These are phyloP conservation scores for Dicrurus megarhynchus DNA, from an alignment of 2,113 vertebrate species.

Conservation along the genomic window DNA sequence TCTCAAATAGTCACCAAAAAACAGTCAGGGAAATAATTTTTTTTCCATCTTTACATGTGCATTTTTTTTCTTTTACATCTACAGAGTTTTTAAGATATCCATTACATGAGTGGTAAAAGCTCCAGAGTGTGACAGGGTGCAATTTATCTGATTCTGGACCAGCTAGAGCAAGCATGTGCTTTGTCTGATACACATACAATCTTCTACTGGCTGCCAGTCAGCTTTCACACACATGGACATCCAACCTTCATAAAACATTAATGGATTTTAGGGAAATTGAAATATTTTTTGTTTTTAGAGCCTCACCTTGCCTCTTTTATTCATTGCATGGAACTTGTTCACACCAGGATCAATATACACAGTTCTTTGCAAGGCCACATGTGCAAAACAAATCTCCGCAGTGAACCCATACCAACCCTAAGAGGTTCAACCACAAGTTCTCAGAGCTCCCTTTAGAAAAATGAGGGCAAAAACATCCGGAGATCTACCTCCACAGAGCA, in stretches of 20 bases:
- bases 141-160: neutral
- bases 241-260: neutral
- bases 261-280: neutral
- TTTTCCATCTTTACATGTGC: neutral
- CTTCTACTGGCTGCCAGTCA: neutral
- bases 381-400: neutral
- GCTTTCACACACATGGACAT: neutral
- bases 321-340: neutral
- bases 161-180: neutral
- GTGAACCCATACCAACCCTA: too few species aligned
- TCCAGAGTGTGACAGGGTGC: neutral
- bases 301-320: neutral
- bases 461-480: neutral
- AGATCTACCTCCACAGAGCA: neutral
- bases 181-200: neutral
- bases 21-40: neutral
- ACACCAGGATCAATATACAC: neutral
- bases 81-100: neutral
- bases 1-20: neutral
- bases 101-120: neutral
- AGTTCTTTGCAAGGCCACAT: neutral
- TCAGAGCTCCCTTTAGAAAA: neutral
- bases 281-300: neutral
- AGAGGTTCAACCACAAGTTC: neutral
- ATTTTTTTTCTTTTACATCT: neutral